Base-by-base conservation (phyloP, 1,140 invertebrate genomes). In the Diorhabda sublineata region DNA sequence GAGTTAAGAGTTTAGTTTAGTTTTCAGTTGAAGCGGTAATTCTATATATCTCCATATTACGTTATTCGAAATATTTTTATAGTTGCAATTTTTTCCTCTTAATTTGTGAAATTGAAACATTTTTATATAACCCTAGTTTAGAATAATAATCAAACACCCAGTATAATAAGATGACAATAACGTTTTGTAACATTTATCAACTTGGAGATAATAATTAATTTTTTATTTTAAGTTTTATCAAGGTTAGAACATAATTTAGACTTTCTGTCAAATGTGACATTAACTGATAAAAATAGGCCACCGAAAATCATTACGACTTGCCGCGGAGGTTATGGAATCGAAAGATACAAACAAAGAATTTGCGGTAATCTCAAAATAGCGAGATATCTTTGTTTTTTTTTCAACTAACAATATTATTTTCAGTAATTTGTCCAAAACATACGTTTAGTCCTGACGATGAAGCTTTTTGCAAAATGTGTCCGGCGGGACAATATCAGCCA, bases 351-450 rank as follows among this genome's bases (percentile, higher is more conserved):
- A 56, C 73, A 72, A 57, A 71, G 74, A 57, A 68, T 80, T 43
- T 80, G 79, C 63, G 72, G 78, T 80, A 72, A 72, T 70, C 70
- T 26, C 26, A 26, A 26, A 26, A 26, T 26, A 26, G 26, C 26
- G 26, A 26, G 26, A 26, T 47, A 66, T 6, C 26, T 26, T 26
- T 52, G 6, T 52, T 3, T 52, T 52, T 3, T 4, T n/a, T 52
- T 52, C n/a, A 52, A 6, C n/a, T 8, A 52, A 52, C 5, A 61
- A 26, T 58, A 71, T 67, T 67, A 56, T 70, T 45, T 69, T 58
- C 63, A 79, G 76, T 76, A 61, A 73, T 76, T 26, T 81, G 79
- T 72, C 74, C 74, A 0, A 70, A 66, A 56, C 75, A 81, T 61
- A 80, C 75, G 0, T 81, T 70, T 57, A 80, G 74, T 64, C 59